Conservation (phyloP, 2,797 vertebrate genomes). For the Aldrovandia affinis region DNA sequence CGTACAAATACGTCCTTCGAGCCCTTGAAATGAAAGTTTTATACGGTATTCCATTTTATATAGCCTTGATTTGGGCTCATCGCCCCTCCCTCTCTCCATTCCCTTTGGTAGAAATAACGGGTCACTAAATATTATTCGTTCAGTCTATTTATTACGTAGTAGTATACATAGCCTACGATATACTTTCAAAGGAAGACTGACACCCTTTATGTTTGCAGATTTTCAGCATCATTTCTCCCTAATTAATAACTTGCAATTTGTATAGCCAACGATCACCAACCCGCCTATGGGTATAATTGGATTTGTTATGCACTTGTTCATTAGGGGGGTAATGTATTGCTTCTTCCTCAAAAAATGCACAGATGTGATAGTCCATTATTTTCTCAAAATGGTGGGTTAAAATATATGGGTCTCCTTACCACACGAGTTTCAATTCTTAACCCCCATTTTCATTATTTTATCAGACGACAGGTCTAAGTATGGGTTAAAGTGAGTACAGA, state of each 20-base stretch:
- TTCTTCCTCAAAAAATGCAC: neutral
- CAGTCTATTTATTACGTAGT: constrained; percentile 31
- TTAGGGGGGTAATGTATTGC: neutral
- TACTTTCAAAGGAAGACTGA: neutral
- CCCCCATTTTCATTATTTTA: constrained; percentile 8
- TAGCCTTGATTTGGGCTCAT: constrained; percentile 39
- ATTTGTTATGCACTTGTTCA: neutral
- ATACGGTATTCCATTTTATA: constrained; percentile 41
- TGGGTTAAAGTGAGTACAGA: neutral
- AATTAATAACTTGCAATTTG: neutral
- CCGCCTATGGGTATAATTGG: neutral
- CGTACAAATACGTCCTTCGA: constrained; percentile 11
- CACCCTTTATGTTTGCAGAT: neutral
- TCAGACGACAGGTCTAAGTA: neutral
- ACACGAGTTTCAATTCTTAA: neutral
- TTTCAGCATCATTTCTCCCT: constrained; percentile 17
- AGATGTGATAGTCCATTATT: neutral
- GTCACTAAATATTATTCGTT: constrained; percentile 38
- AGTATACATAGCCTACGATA: constrained; percentile 20
- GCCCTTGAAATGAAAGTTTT: constrained; percentile 26
- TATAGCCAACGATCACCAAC: neutral
- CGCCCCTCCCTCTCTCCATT: constrained; percentile 43
- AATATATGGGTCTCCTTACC: constrained; percentile 10
- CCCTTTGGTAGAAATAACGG: constrained; percentile 35
- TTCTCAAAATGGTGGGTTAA: constrained; percentile 33